Evolutionary conservation across 2,797 vertebrate species (phyloP).

Genomic region (Halcyon leucocephala): DNA sequence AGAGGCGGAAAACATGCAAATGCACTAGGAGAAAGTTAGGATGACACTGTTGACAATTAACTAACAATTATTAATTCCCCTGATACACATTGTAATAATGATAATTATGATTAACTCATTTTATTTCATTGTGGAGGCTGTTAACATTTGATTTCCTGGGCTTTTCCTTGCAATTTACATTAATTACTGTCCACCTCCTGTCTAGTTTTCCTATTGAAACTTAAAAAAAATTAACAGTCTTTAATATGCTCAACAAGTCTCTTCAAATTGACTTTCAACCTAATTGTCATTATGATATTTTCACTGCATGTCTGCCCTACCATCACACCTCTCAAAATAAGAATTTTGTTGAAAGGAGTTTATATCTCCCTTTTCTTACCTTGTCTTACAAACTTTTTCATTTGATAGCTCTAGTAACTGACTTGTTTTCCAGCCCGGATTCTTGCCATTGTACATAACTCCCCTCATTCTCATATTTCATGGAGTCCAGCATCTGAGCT

Average conservation of each 20-base stretch:
- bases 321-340: neutral
- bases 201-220: constrained; percentile 23
- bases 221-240: neutral
- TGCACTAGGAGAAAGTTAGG: neutral
- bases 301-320: neutral
- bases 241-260: neutral
- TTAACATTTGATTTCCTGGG: constrained; percentile 43
- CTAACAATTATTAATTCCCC: neutral
- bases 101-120: constrained; percentile 37
- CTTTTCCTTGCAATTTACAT: constrained; percentile 57
- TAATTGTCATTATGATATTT: neutral
- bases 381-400: neutral
- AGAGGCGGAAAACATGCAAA: constrained; percentile 9
- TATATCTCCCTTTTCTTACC: neutral
- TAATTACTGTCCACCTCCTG: constrained; percentile 51
- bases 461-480: neutral
- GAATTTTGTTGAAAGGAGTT: neutral
- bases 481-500: neutral
- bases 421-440: neutral
- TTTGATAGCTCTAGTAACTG: neutral
- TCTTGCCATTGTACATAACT: neutral
- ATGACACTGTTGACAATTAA: neutral
- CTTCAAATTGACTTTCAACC: neutral
- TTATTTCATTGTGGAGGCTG: constrained; percentile 22
- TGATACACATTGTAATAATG: constrained; percentile 3